Base-by-base conservation (phyloP, 2,113 vertebrate genomes). In the Ptyas mucosa region DNA sequence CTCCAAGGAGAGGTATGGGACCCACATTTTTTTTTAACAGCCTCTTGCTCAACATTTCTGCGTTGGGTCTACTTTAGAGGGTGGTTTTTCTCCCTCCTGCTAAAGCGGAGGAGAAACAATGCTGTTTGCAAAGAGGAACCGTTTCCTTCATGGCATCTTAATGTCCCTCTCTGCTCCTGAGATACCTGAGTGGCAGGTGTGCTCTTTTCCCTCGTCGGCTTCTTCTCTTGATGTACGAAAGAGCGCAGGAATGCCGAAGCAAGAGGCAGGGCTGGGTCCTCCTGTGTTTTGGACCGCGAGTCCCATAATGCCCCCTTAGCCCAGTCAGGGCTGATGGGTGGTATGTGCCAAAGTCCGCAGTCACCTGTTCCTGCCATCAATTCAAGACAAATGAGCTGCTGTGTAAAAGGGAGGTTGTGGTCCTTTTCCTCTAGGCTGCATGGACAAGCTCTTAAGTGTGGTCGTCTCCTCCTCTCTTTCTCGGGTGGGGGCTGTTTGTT, bases 401-500 rank as follows among this genome's bases (percentile, higher is more conserved):
- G 46, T 94, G 93, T 95, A 92, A 96, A 95, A 91, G 95, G 95
- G 95, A 95, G 46, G 1, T 39, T 7, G 89, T 52, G 64, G 93
- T 93, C 89, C 75, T 93, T 51, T 8, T 2, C 24, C 89, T 54
- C 43, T 92, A 90, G 39, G 55, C 26, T 94, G 85, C 89, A 91
- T 91, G 94, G 91, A 97, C 97, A 98, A 97, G 98, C 91, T 90
- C 15, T 52, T 91, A 94, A 96, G 98, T 97, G 98, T 97, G 98
- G 92, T 43, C 24, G 7, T 21, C 75, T 43, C 34, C 18, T 88
- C 89, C 5, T 69, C 86, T 88, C 49, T 34, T 52, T 53, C 26
- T 34, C 12, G 26, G 87, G 29, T 53, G n/a, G 34, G 87, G n/a
- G 21, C 58, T 61, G 58, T 61, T 64, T 51, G 93, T 95, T 89